Evolutionary conservation across 2,113 vertebrate species (phyloP).

Genomic region (Gymnorhina tibicen): DNA sequence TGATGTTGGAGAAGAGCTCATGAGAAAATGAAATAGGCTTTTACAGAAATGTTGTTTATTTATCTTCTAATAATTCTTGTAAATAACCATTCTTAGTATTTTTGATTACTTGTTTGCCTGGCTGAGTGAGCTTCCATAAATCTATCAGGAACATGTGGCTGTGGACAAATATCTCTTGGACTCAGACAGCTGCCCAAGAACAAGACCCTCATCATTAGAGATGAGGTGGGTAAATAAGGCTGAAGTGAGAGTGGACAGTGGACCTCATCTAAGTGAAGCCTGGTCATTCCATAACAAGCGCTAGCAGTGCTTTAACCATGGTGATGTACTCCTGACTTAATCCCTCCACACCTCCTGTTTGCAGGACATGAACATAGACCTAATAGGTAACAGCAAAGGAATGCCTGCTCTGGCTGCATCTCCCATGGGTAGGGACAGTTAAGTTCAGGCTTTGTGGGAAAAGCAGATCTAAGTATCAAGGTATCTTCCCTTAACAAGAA

Average conservation of each 20-base stretch:
- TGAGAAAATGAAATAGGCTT: not conserved
- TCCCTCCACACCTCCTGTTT: not conserved
- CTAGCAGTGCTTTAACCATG: not conserved
- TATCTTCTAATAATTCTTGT: not conserved
- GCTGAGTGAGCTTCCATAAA: not conserved
- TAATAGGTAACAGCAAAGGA: not conserved
- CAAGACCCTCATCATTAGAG: not conserved
- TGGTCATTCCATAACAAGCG: fast-evolving
- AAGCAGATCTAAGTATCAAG: not conserved
- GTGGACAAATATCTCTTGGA: not conserved
- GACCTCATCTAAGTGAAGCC: not conserved
- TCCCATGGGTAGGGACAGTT: not conserved
- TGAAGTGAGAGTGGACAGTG: not conserved
- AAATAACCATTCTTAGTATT: not conserved
- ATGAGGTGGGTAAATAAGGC: not conserved
- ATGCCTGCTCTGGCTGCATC: not conserved
- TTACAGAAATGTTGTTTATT: not conserved
- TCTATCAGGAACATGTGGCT: not conserved
- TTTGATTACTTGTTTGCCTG: not conserved
- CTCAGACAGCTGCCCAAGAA: not conserved
- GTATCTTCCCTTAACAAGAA: not conserved
- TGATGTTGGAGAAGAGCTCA: not conserved
- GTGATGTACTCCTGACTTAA: not conserved
- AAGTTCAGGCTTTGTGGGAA: not conserved
- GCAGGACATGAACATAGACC: not conserved